These are phyloP conservation scores for Drosophila lacicola DNA, from an alignment of 2,888 invertebrate species.

Conservation along the genomic window DNA sequence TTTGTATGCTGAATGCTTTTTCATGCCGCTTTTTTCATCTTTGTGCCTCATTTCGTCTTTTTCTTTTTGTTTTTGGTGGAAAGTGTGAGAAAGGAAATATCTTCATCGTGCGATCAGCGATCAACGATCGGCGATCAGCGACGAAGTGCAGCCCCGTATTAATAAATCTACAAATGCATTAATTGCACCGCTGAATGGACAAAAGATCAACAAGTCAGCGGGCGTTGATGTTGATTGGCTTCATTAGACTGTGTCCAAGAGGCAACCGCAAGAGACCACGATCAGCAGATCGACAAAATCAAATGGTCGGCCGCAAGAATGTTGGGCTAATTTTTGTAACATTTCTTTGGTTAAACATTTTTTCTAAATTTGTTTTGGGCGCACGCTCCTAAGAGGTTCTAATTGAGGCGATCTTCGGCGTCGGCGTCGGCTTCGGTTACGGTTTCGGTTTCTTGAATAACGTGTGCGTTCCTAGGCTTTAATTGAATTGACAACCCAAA, in stretches of 20 bases:
- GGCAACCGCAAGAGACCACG: constrained; percentile 11
- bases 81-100: constrained; percentile 80
- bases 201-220: constrained; percentile 79
- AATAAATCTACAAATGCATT: constrained; percentile 74
- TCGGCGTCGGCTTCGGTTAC: constrained; percentile 3
- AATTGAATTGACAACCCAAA: constrained; percentile 74
- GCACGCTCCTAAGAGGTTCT: constrained; percentile 73
- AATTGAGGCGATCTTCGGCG: constrained; percentile 57
- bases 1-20: constrained; percentile 79
- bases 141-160: constrained; percentile 70
- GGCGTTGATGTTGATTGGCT: constrained; percentile 76
- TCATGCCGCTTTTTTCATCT: constrained; percentile 66
- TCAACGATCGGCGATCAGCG: constrained; percentile 58
- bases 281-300: constrained; percentile 17
- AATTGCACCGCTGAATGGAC: constrained; percentile 69
- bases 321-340: constrained; percentile 67
- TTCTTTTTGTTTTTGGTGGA: constrained; percentile 62
- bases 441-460: constrained; percentile 16
- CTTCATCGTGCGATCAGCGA: constrained; percentile 72
- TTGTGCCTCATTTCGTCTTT: constrained; percentile 37
- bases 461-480: constrained; percentile 61
- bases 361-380: constrained; percentile 51
- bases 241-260: constrained; percentile 54
- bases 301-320: constrained; percentile 20
- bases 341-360: constrained; percentile 58